A percentile compares a stretch with the other conserved stretches of the same genome.
Evolutionary conservation across 2,797 vertebrate species (phyloP).

Genomic region (Darevskia mixta): DNA sequence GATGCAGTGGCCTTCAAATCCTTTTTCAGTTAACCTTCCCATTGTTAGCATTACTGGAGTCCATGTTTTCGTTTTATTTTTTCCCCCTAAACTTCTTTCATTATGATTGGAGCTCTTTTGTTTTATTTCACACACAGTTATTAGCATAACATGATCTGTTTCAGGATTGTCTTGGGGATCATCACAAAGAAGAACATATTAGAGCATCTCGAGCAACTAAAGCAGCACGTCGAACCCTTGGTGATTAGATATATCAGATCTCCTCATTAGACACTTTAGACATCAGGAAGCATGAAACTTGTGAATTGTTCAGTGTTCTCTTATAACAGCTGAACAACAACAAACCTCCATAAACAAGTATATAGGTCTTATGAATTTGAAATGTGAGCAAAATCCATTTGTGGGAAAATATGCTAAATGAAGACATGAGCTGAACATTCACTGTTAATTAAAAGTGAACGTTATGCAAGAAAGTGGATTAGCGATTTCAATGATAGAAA

Average conservation of each 20-base stretch:
- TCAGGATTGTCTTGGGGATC: conserved; percentile 99
- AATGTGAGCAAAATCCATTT: conserved; percentile 58
- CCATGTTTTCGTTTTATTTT: conserved; percentile 65
- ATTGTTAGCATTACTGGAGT: conserved; percentile 66
- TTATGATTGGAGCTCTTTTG: conserved; percentile 75
- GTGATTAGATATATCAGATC: conserved; percentile 94
- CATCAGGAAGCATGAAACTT: conserved; percentile 92
- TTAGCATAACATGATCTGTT: conserved; percentile 97
- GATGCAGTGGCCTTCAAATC: conserved; percentile 49
- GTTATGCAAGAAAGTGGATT: conserved; percentile 61
- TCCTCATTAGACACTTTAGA: conserved; percentile 87
- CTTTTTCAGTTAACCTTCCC: conserved; percentile 68
- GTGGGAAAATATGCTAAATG: conserved; percentile 60
- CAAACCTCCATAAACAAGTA: conserved; percentile 52
- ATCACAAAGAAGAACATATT: conserved; percentile 99
- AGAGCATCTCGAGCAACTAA: conserved; percentile 99
- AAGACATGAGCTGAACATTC: conserved; percentile 1
- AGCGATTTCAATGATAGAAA: conserved; percentile 31
- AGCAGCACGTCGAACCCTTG: conserved; percentile 95
- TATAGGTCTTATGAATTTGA: conserved; percentile 41
- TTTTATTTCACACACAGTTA: conserved; percentile 89
- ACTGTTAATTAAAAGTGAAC: conserved; percentile 61
- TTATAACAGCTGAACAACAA: conserved; percentile 62
- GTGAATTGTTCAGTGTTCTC: conserved; percentile 83
- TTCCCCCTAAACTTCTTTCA: conserved; percentile 62